Conservation (phyloP, 2,113 vertebrate genomes). For the Thymallus thymallus region DNA sequence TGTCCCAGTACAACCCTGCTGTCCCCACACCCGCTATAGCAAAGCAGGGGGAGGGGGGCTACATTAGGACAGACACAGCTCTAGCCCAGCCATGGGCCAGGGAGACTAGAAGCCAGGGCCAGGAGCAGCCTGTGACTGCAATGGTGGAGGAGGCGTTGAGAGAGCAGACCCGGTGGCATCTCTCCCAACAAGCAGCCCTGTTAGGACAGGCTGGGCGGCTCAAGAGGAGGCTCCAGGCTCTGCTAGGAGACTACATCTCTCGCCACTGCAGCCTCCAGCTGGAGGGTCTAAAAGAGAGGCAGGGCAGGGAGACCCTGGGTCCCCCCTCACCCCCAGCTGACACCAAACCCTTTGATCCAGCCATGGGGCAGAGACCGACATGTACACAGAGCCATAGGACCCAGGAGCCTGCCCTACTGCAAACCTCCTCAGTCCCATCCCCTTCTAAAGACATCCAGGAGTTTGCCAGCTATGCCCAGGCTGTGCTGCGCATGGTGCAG, state of each 20-base stretch:
- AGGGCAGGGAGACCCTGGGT: slow-evolving; percentile 44
- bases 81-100: slow-evolving; percentile 45
- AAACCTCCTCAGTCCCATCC: slow-evolving; percentile 40
- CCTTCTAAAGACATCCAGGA: slow-evolving; percentile 70
- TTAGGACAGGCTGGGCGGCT: slow-evolving; percentile 72
- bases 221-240: slow-evolving; percentile 80
- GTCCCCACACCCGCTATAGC: slow-evolving; percentile 65
- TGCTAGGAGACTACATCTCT: slow-evolving; percentile 80
- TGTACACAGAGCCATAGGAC: background rate
- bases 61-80: slow-evolving; percentile 43
- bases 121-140: slow-evolving; percentile 46
- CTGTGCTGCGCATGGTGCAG: slow-evolving; percentile 77
- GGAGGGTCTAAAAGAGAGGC: slow-evolving; percentile 74
- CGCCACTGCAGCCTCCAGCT: slow-evolving; percentile 82
- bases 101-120: slow-evolving; percentile 21
- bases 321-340: slow-evolving; percentile 38
- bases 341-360: slow-evolving; percentile 52
- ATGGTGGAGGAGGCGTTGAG: slow-evolving; percentile 64
- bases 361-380: slow-evolving; percentile 58
- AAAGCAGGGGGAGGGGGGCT: slow-evolving; percentile 59
- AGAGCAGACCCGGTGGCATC: slow-evolving; percentile 69
- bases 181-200: slow-evolving; percentile 78
- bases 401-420: slow-evolving; percentile 30
- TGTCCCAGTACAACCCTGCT: slow-evolving; percentile 40
- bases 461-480: slow-evolving; percentile 72